Evolutionary conservation across 2,113 vertebrate genomes (phyloP), one percentile per base, ranked within the genome.

Genomic region (Brachyistius frenatus): DNA sequence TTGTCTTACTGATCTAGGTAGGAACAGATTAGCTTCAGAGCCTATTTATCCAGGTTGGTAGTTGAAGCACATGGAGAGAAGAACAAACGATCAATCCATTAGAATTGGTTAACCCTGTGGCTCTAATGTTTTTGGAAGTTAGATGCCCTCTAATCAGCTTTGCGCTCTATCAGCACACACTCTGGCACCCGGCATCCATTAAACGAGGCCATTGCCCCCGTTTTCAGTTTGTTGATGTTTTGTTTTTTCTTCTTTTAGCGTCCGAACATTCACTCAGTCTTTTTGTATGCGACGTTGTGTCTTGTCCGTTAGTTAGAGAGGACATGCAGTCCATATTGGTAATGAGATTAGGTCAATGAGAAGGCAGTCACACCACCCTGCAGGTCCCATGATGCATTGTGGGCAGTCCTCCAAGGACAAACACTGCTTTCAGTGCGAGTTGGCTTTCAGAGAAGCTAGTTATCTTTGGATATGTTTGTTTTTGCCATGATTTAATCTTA

Each of bases 11-110:
- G 83, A 85, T 82, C 70, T 72, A 78, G 80, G 80, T 79, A 73
- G 78, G 71, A 84, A 85, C 62, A 88, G 83, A 90, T 91, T 87
- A 84, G 78, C 82, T 16, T 54, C 5, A 30, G 56, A 55, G 78
- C 78, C 77, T 53, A 88, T 91, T 91, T 63, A 86, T 91, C 90
- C 84, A 73, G 73, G 62, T 83, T 86, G 86, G 88, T 81, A 80
- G 89, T 80, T 83, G 79, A 77, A 80, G 76, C 78, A 72, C 82
- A 78, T 14, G 66, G 73, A 87, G 77, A 81, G 58, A 70, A 62
- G 73, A 85, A 39, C 79, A 66, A 86, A 71, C 78, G 67, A 90
- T 90, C 88, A 87, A 90, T 92, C 75, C 66, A 55, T 55, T 70
- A 66, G 70, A 77, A 84, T 61, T 57, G 58, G 77, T 89, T 89